These are phyloP conservation scores for Danio kyathit DNA, from an alignment of 2,797 vertebrate species.

Conservation along the genomic window DNA sequence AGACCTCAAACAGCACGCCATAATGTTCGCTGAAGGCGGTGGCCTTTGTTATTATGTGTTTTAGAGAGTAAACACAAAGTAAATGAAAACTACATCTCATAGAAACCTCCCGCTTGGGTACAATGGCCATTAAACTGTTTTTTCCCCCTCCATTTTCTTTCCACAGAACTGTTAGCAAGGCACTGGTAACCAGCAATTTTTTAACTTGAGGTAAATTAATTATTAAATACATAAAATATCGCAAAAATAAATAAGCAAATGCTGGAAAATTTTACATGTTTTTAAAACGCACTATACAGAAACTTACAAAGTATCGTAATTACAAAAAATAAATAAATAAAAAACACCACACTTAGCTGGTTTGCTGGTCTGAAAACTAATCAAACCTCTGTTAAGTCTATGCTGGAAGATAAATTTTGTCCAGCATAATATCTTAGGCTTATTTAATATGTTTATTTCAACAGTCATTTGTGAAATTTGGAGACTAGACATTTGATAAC, in stretches of 20 bases:
- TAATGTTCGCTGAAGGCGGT: constrained; percentile 32
- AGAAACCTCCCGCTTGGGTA: constrained; percentile 22
- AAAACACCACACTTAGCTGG: no score
- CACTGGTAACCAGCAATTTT: background rate
- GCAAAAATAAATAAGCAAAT: background rate
- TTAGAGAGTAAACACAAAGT: constrained; percentile 43
- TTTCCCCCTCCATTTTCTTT: background rate
- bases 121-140: background rate
- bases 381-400: no score
- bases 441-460: no score
- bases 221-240: background rate
- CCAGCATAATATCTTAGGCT: no score
- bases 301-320: no score
- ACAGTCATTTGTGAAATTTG: no score
- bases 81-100: constrained; percentile 50
- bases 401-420: no score
- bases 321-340: no score
- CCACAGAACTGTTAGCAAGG: background rate
- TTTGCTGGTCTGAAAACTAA: no score
- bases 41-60: constrained; percentile 40
- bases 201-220: background rate
- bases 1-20: constrained; percentile 16
- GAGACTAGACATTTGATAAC: no score
- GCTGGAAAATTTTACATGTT: no score
- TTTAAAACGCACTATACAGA: no score